Evolutionary conservation across 2,797 vertebrate species (phyloP).

Genomic region (Carcharodon carcharias): DNA sequence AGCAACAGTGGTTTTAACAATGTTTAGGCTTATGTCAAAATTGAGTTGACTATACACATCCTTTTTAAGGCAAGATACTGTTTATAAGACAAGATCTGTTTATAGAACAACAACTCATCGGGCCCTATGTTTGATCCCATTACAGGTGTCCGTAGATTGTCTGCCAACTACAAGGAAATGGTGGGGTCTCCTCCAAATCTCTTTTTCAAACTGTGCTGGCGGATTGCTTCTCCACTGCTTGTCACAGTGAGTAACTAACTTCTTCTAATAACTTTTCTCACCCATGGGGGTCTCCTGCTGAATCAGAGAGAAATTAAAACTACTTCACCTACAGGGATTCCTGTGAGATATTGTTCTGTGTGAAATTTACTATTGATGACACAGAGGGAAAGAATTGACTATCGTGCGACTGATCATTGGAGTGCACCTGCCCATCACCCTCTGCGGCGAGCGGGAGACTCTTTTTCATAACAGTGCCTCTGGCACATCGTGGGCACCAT

Average conservation of each 20-base stretch:
- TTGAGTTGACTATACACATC: not conserved
- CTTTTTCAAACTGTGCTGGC: constrained; percentile 62
- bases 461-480: not conserved
- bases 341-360: not conserved
- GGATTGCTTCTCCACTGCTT: constrained; percentile 55
- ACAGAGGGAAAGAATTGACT: too few relatives aligned
- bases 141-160: constrained; percentile 53
- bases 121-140: not conserved
- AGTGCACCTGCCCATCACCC: not conserved
- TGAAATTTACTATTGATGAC: not conserved
- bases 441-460: not conserved
- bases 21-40: not conserved
- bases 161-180: constrained; percentile 59
- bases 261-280: too few relatives aligned
- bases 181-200: constrained; percentile 52
- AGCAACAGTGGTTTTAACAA: not conserved
- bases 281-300: not conserved
- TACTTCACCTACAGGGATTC: not conserved
- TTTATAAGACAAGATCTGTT: not conserved
- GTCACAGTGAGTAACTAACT: constrained; percentile 53
- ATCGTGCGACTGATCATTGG: not conserved
- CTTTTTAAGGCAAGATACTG: not conserved
- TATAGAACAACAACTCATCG: not conserved
- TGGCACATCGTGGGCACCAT: not conserved
- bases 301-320: not conserved